These are phyloP conservation scores for Calyptommatus sinebrachiatus DNA, from an alignment of 2,113 vertebrate genomes.

Conservation along the genomic window DNA sequence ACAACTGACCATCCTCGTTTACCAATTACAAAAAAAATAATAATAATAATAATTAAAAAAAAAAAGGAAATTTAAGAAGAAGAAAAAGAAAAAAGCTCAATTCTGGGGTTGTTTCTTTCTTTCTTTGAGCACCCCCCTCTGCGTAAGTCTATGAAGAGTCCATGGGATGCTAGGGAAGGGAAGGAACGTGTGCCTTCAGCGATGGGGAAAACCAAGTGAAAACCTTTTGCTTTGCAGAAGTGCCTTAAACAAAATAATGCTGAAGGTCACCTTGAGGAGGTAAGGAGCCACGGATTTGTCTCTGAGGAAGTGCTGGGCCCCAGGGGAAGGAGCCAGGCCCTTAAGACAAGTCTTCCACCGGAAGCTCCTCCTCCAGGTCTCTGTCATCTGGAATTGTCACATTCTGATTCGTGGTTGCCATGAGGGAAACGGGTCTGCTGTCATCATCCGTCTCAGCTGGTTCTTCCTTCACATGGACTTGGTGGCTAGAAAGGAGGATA, in stretches of 20 bases:
- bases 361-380: conserved; percentile 93
- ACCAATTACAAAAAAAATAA: conserved; percentile 62
- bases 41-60: conserved; percentile 20
- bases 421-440: conserved; percentile 81
- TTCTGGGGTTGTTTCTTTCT: conserved; percentile 35
- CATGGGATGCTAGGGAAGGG: neutral
- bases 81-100: conserved; percentile 46
- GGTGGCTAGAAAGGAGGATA: conserved; percentile 73
- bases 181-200: conserved; percentile 45
- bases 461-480: conserved; percentile 97
- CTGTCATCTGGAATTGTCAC: conserved; percentile 87
- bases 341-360: conserved; percentile 95
- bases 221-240: conserved; percentile 66
- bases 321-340: conserved; percentile 56
- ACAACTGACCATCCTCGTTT: conserved; percentile 64
- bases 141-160: conserved; percentile 33
- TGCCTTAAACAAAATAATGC: conserved; percentile 65
- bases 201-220: conserved; percentile 45
- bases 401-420: conserved; percentile 84
- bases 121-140: neutral
- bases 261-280: conserved; percentile 64
- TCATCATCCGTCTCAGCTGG: conserved; percentile 92
- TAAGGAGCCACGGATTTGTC: conserved; percentile 49
- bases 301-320: conserved; percentile 60
- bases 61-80: conserved; percentile 40